These are phyloP conservation scores for Pseudorhombus dupliciocellatus DNA, from an alignment of 2,113 vertebrate species.

Conservation along the genomic window DNA sequence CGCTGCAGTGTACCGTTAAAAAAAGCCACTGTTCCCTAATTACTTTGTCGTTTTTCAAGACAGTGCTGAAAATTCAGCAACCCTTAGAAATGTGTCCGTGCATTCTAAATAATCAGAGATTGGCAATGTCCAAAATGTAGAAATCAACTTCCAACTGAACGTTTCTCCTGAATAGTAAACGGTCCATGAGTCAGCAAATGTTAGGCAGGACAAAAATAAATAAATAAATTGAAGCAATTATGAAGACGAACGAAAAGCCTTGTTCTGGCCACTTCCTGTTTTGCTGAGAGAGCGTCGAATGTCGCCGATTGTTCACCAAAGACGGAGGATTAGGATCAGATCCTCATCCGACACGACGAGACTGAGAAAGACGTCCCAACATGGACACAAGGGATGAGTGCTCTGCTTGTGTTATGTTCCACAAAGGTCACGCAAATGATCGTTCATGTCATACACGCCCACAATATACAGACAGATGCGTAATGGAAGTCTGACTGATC, in stretches of 20 bases:
- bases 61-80: not conserved
- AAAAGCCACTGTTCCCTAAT: not conserved
- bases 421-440: conserved; percentile 55
- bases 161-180: not conserved
- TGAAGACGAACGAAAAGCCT: not conserved
- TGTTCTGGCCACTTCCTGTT: conserved; percentile 4
- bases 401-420: conserved; percentile 41
- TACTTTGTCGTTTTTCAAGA: not conserved
- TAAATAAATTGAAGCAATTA: not conserved
- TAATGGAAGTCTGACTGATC: conserved; percentile 37
- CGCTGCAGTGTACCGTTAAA: not conserved
- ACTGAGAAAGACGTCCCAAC: not conserved
- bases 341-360: not conserved
- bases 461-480: conserved; percentile 32
- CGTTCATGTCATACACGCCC: conserved; percentile 37
- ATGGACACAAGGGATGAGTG: conserved; percentile 18
- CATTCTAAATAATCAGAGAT: not conserved
- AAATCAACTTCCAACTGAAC: not conserved
- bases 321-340: not conserved
- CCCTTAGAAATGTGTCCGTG: too few species aligned
- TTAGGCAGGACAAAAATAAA: not conserved
- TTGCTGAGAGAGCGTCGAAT: not conserved
- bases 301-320: conserved; percentile 10
- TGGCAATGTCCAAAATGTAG: not conserved
- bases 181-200: not conserved